Evolutionary conservation across 2,888 invertebrate species (phyloP).

Genomic region (Nezara viridula): DNA sequence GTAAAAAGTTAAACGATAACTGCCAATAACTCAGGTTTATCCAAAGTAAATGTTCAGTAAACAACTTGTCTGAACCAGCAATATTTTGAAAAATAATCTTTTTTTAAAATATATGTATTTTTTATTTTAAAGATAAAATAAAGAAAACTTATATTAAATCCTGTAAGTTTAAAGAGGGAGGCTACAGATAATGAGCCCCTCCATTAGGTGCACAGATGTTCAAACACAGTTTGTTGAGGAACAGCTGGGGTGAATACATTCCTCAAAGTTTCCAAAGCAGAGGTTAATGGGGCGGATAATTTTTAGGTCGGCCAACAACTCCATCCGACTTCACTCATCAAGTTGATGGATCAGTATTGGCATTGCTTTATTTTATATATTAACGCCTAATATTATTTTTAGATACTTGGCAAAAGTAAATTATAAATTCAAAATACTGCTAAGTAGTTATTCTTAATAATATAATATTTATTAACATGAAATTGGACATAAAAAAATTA

Average conservation of each 20-base stretch:
- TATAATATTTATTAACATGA: no score
- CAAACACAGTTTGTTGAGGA: neutral
- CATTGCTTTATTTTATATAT: neutral
- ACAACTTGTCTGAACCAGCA: no score
- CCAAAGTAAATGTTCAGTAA: no score
- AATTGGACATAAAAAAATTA: no score
- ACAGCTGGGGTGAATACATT: conserved; percentile 3
- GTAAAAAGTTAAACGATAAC: no score
- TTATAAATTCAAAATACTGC: neutral
- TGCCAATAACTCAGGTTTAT: no score
- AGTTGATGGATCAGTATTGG: neutral
- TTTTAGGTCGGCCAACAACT: neutral
- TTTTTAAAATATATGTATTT: no score
- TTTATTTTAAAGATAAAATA: neutral
- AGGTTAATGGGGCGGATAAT: conserved; percentile 1
- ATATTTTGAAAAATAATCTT: no score
- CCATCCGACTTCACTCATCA: neutral
- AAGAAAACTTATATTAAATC: neutral
- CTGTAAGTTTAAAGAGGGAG: neutral
- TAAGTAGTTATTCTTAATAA: no score
- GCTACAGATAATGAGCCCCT: neutral
- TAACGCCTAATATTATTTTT: neutral
- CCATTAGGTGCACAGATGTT: neutral
- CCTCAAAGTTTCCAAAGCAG: neutral
- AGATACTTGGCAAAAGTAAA: neutral